A percentile compares a stretch with the other conserved stretches of the same genome.
phyloP scores from a whole-genome alignment of 2,797 vertebrate species.

The Leontocebus nigricollis region DNA sequence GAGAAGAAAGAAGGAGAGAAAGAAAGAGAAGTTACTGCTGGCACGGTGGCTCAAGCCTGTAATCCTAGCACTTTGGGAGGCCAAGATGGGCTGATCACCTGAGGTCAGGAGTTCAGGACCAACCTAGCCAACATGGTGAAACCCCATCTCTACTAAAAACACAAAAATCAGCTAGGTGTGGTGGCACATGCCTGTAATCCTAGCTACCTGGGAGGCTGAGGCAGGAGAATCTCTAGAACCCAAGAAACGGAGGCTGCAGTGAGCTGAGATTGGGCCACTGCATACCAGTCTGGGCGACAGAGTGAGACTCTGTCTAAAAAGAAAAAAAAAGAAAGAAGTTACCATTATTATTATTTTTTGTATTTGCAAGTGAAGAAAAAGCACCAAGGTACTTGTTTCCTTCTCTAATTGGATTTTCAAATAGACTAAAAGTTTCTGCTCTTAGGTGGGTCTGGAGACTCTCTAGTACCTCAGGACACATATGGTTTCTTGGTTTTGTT shows the following conservation, averaged over 20 bases:
- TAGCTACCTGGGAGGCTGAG: not conserved
- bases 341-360: not conserved
- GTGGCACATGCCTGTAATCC: not conserved
- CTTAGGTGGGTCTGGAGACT: not conserved
- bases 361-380: conserved; percentile 8
- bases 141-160: too few species aligned
- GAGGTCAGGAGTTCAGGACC: not conserved
- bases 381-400: not conserved
- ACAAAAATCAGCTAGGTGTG: too few species aligned
- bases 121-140: not conserved
- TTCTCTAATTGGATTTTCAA: not conserved
- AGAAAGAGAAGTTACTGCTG: not conserved
- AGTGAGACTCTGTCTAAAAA: not conserved
- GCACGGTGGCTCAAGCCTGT: not conserved
- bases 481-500: not conserved
- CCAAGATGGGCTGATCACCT: not conserved
- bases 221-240: not conserved
- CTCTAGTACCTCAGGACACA: not conserved
- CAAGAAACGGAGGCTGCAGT: not conserved
- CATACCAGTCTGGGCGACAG: not conserved
- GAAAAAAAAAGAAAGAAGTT: not conserved
- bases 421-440: not conserved
- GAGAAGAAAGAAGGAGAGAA: not conserved
- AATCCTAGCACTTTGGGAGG: not conserved
- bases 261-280: not conserved